Evolutionary conservation across 2,888 invertebrate genomes (phyloP), one percentile per base, ranked within the genome.

Genomic region (Torymus aiolomorphi): DNA sequence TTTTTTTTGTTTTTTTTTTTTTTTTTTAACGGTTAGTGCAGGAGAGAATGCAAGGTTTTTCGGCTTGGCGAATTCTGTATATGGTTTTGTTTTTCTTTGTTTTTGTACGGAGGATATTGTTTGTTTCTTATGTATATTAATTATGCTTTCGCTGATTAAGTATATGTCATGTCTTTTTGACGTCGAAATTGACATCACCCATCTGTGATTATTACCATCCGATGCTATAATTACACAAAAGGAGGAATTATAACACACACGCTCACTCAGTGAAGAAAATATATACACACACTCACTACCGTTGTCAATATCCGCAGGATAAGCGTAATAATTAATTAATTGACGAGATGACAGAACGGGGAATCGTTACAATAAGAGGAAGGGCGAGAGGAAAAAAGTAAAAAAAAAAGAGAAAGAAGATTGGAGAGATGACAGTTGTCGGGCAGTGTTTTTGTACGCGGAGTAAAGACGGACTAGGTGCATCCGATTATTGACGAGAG

Each of bases 221-320:
- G 83, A 82, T 83, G 82, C 84, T 57, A 49, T n/a, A 42, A 42
- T 42, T 42, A 42, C 42, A 42, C 42, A 42, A 42, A 42, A 42
- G 42, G 42, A 42, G 42, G 42, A 42, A 42, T 42, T 42, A 42
- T 8, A 42, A 42, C 8, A 42, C 42, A 42, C 42, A 42, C 8
- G 8, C 42, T 42, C 42, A 42, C 42, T 42, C 5, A 42, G 42
- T 42, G 42, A 42, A 42, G 8, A 8, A 42, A 8, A 42, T 42
- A 59, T 59, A 24, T 57, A 75, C 16, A 65, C 13, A 13, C 20
- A 74, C 13, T 56, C 56, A 71, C 71, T 85, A 84, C 84, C 83
- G 84, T 87, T 86, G 85, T 87, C 84, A 86, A 87, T 85, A 87
- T 86, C 81, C 65, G 56, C 20, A 20, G 76, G 71, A 71, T 73